Percentiles rank a stretch among this genome's conserved stretches.
These are phyloP conservation scores for Eleutherodactylus coqui DNA, from an alignment of 2,797 vertebrate species.

Conservation along the genomic window DNA sequence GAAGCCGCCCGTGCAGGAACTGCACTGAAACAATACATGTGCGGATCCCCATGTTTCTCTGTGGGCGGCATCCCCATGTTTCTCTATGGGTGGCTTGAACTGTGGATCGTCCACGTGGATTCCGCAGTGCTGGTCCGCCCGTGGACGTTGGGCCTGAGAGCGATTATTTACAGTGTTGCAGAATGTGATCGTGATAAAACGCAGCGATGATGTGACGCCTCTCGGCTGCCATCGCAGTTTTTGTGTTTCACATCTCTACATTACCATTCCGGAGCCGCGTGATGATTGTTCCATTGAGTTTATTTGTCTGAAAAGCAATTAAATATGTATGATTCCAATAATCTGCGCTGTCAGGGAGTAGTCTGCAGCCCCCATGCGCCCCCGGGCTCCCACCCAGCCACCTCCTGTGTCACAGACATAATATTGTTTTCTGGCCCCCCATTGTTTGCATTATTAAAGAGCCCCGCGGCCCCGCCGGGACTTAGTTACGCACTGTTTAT, in stretches of 20 bases:
- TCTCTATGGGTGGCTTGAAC: no score
- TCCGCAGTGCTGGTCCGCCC: no score
- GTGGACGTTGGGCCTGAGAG: no score
- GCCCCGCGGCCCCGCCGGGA: slow-evolving; percentile 2
- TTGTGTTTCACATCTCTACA: no score
- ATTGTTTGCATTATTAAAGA: slow-evolving; percentile 48
- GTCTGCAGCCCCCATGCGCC: neutral
- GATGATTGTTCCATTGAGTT: slow-evolving; percentile 2
- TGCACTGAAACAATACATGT: no score
- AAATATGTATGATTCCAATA: slow-evolving; percentile 54
- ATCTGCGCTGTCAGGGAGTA: slow-evolving; percentile 7
- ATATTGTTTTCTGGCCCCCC: slow-evolving; percentile 10
- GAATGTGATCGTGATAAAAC: no score
- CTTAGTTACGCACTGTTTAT: neutral
- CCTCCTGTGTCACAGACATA: slow-evolving; percentile 25
- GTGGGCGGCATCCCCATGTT: no score
- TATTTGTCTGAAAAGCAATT: slow-evolving; percentile 40
- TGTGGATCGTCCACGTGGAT: no score
- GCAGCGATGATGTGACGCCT: no score
- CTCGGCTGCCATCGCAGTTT: neutral
- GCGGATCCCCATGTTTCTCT: no score
- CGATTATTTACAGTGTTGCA: no score
- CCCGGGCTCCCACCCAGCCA: slow-evolving; percentile 1
- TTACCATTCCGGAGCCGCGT: slow-evolving; percentile 1
- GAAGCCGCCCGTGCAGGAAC: no score